Conservation (phyloP, 2,888 invertebrate species). For the Nomada fabriciana region DNA sequence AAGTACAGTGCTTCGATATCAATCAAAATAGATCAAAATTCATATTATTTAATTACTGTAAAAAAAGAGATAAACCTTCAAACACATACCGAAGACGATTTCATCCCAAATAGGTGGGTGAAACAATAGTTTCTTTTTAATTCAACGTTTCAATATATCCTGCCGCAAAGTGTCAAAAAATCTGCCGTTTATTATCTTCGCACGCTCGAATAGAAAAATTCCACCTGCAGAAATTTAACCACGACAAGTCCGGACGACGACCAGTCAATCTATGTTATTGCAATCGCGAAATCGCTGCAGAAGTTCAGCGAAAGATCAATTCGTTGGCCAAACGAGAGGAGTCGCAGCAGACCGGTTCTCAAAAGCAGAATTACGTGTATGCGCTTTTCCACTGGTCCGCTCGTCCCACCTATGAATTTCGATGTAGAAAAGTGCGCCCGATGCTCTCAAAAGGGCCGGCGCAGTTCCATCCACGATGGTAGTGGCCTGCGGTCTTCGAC, state of each 20-base stretch:
- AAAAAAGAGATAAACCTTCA: too few relatives aligned
- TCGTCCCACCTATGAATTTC: constrained; percentile 40
- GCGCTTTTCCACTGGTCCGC: constrained; percentile 25
- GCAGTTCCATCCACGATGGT: constrained; percentile 30
- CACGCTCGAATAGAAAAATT: too few relatives aligned
- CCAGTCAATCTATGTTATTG: constrained; percentile 35
- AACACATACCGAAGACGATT: too few relatives aligned
- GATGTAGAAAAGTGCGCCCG: constrained; percentile 48
- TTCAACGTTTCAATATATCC: too few relatives aligned
- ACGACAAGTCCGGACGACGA: neutral
- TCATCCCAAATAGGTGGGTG: too few relatives aligned
- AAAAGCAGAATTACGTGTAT: constrained; percentile 40
- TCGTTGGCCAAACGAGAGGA: constrained; percentile 19
- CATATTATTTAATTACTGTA: too few relatives aligned
- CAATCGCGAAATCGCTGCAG: neutral
- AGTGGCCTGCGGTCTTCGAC: constrained; percentile 45
- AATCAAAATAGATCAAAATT: too few relatives aligned
- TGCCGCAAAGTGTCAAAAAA: too few relatives aligned
- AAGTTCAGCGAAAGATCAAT: constrained; percentile 36
- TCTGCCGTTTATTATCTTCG: too few relatives aligned
- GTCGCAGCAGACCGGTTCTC: constrained; percentile 15
- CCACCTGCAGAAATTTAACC: neutral
- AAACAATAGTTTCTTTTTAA: too few relatives aligned
- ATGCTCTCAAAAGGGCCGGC: constrained; percentile 31
- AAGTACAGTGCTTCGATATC: too few relatives aligned